Conservation (phyloP, 2,113 vertebrate genomes). For the Campylomormyrus numenius region DNA sequence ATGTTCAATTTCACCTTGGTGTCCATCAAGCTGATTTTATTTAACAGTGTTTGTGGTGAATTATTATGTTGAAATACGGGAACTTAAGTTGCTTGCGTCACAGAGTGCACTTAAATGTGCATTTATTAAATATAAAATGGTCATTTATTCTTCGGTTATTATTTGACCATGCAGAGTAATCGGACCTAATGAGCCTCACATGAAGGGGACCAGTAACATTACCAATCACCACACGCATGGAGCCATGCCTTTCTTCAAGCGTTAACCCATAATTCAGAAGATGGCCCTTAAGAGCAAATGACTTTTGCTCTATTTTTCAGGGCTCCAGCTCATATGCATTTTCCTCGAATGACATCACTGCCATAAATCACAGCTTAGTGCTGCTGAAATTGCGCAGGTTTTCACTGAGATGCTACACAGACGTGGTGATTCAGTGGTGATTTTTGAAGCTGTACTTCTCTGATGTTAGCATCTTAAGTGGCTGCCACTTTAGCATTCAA, state of each 20-base stretch:
- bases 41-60: background rate
- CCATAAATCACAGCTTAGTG: background rate
- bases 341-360: background rate
- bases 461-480: background rate
- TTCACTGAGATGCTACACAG: background rate
- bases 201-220: background rate
- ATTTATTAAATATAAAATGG: background rate
- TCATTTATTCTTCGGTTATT: background rate
- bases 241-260: background rate
- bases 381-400: background rate
- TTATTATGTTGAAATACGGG: background rate
- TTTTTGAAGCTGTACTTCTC: background rate
- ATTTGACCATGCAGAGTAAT: background rate
- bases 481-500: background rate
- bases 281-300: background rate
- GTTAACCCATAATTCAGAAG: background rate
- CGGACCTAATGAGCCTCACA: background rate
- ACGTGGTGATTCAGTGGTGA: background rate
- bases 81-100: background rate
- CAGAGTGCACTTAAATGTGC: background rate
- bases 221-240: background rate
- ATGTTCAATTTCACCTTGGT: background rate
- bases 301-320: background rate
- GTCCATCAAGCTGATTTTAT: background rate
- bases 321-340: background rate